Evolutionary conservation across 1,140 invertebrate genomes (phyloP), one percentile per base, ranked within the genome.

Genomic region (Physella acuta): DNA sequence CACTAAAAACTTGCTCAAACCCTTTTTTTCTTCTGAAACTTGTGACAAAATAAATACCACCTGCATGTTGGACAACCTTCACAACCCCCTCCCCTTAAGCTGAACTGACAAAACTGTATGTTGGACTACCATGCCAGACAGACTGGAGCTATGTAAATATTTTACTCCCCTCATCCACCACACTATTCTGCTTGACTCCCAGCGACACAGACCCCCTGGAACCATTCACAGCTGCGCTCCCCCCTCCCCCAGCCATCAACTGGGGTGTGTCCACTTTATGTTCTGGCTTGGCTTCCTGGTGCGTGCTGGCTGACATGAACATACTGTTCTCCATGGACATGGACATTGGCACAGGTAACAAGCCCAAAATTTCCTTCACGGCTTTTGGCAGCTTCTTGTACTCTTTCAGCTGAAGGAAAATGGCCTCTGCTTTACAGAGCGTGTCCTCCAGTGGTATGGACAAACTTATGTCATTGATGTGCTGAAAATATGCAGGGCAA

Each of bases 381-480:
- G 71, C 17, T 5, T 65, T 61, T 2, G 82, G 79, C 28, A 84
- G 64, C 39, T 81, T 80, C 73, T 81, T 82, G 72, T 79, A 81
- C 31, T 90, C 88, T 36, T 88, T 88, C 0, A 96, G 87, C 82
- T 96, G 94, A 75, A 91, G 84, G 82, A 91, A 97, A 73, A 98
- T 95, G 16, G 91, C 92, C 84, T 97, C 94, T 0, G 95, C 94
- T 77, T 90, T 90, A 68, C 90, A 90, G 20, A 98, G 81, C 17
- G 91, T 91, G 74, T 89, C 88, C 53, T 92, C 89, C 20, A 97
- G 86, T 75, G 96, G 90, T 56, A 98, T 90, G 62, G 90, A 89
- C 79, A 92, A 89, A 30, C 93, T 93, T 60, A 97, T 86, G 80
- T 97, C 94, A 85, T 98, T 98, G 65, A 97, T 92, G 81, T 97